Evolutionary conservation across 2,888 invertebrate genomes (phyloP).

Genomic region (Lasioglossum vierecki): DNA sequence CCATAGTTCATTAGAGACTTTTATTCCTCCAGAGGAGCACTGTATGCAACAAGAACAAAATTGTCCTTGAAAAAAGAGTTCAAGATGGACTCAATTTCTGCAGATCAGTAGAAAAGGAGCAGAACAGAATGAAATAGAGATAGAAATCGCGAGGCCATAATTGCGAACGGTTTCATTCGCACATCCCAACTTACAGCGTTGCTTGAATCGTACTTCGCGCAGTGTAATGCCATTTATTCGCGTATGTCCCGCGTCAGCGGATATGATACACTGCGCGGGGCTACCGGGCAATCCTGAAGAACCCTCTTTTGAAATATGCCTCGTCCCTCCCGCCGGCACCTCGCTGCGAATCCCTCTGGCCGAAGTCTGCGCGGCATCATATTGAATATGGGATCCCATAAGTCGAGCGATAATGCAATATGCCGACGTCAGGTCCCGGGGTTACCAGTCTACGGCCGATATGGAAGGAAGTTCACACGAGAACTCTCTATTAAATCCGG

Average conservation of each 20-base stretch:
- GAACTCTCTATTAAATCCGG: conserved; percentile 78
- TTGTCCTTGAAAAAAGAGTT: no score
- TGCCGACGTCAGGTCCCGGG: conserved; percentile 77
- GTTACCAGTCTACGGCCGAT: conserved; percentile 62
- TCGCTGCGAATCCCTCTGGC: conserved; percentile 34
- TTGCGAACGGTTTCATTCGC: neutral
- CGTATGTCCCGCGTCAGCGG: conserved; percentile 22
- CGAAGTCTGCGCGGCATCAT: conserved; percentile 64
- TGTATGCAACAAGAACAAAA: no score
- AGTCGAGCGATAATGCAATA: conserved; percentile 80
- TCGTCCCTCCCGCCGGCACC: conserved; percentile 25
- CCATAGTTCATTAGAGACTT: no score
- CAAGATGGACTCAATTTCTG: neutral
- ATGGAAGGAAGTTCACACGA: conserved; percentile 55
- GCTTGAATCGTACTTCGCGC: neutral
- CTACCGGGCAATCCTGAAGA: conserved; percentile 14
- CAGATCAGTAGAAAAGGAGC: neutral
- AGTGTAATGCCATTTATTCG: neutral
- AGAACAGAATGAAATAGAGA: no score
- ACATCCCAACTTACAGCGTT: neutral
- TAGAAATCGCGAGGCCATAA: neutral
- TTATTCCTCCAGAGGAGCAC: no score
- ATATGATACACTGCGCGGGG: conserved; percentile 23
- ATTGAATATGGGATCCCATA: conserved; percentile 79
- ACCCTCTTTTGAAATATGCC: conserved; percentile 57